Conservation (phyloP, 2,113 vertebrate species). For the Xenotilapia leptura region DNA sequence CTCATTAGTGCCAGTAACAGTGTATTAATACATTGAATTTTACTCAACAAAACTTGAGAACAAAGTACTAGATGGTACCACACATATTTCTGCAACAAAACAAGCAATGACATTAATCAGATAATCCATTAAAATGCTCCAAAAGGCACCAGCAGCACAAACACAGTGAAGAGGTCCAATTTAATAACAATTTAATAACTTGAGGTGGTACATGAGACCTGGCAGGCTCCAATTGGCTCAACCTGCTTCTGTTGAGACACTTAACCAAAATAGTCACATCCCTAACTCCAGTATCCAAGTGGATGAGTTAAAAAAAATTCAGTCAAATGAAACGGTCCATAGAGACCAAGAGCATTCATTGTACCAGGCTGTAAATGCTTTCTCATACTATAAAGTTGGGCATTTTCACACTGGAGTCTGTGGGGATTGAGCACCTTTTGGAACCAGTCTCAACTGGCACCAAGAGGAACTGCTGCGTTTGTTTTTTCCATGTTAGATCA, state of each 20-base stretch:
- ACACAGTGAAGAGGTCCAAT: not conserved
- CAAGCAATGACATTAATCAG: not conserved
- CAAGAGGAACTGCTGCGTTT: not conserved
- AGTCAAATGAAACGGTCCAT: not conserved
- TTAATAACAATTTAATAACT: not conserved
- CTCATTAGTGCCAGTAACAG: not conserved
- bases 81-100: not conserved
- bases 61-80: not conserved
- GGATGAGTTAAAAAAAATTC: not conserved
- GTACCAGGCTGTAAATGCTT: not conserved
- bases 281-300: not conserved
- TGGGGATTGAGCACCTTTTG: not conserved
- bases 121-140: not conserved
- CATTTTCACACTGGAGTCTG: not conserved
- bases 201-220: not conserved
- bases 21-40: not conserved
- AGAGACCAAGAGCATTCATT: not conserved
- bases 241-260: not conserved
- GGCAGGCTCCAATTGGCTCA: accelerated
- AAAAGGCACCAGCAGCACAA: not conserved
- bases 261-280: not conserved
- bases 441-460: not conserved
- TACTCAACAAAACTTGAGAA: not conserved
- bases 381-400: not conserved
- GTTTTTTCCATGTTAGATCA: not conserved